phyloP scores from a whole-genome alignment of 2,888 invertebrate species.

The Zygogramma bicolorata region DNA sequence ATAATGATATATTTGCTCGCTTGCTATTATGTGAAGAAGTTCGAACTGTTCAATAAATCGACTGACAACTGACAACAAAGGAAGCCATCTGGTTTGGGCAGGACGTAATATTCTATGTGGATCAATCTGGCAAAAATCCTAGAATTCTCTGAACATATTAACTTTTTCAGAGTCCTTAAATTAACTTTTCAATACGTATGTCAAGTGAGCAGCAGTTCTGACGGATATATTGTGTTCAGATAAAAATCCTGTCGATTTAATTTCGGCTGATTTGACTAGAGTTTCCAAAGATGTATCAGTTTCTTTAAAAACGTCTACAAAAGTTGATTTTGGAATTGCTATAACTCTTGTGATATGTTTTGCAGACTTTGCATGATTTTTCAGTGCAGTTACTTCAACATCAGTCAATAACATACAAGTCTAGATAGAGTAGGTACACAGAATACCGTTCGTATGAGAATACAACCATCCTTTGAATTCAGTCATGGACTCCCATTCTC shows the following conservation, averaged over 20 bases:
- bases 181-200: neutral
- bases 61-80: conserved; percentile 28
- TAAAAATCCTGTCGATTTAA: neutral
- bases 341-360: neutral
- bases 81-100: conserved; percentile 43
- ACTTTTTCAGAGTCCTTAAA: neutral
- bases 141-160: conserved; percentile 36
- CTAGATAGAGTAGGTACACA: neutral
- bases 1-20: too few species aligned
- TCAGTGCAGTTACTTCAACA: neutral
- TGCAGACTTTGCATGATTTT: neutral
- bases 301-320: neutral
- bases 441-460: neutral
- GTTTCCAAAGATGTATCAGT: neutral
- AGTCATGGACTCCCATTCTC: neutral
- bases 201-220: too few species aligned
- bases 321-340: neutral
- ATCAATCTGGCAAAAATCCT: conserved; percentile 37
- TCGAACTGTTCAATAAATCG: conserved; percentile 14
- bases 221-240: neutral
- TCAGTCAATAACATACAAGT: neutral
- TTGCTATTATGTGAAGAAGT: too few species aligned
- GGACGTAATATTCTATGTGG: conserved; percentile 37
- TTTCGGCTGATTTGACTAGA: neutral
- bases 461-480: neutral